These are phyloP conservation scores for Vidua macroura DNA, from an alignment of 2,113 vertebrate genomes.

Conservation along the genomic window DNA sequence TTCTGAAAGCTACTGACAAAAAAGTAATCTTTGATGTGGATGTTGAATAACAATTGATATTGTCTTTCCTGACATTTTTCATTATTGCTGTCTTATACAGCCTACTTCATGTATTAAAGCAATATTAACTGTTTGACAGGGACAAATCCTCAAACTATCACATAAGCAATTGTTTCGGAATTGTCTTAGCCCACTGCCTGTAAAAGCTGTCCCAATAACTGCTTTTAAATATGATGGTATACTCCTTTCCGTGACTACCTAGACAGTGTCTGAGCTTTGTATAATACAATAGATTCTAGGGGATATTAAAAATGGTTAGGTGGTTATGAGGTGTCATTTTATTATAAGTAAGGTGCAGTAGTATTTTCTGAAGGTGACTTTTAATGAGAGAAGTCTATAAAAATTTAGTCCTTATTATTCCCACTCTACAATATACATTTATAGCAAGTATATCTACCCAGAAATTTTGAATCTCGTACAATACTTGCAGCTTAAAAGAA, in stretches of 20 bases:
- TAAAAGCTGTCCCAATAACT: constrained; percentile 81
- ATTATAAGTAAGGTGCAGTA: constrained; percentile 65
- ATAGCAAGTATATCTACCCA: constrained; percentile 18
- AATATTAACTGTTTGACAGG: constrained; percentile 93
- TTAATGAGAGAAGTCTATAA: constrained; percentile 75
- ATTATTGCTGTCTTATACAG: constrained; percentile 95
- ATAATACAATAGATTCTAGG: constrained; percentile 68
- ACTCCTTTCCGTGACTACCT: constrained; percentile 71
- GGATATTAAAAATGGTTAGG: constrained; percentile 80
- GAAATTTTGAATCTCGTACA: constrained; percentile 31
- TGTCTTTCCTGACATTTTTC: constrained; percentile 99
- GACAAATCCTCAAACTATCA: constrained; percentile 92
- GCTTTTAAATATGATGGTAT: constrained; percentile 79
- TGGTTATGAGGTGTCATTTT: constrained; percentile 74
- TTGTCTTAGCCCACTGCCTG: constrained; percentile 80
- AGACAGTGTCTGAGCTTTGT: constrained; percentile 75
- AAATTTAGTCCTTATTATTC: constrained; percentile 66
- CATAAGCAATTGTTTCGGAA: constrained; percentile 90
- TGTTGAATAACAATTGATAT: constrained; percentile 99
- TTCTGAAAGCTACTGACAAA: constrained; percentile 91
- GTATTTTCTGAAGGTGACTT: constrained; percentile 78
- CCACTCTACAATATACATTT: constrained; percentile 22
- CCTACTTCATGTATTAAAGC: constrained; percentile 92
- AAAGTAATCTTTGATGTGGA: constrained; percentile 94
- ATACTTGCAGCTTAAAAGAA: constrained; percentile 50